Percentiles rank a stretch among this genome's conserved stretches.
These are phyloP conservation scores for Platanista minor DNA, from an alignment of 2,113 vertebrate species.

Conservation along the genomic window DNA sequence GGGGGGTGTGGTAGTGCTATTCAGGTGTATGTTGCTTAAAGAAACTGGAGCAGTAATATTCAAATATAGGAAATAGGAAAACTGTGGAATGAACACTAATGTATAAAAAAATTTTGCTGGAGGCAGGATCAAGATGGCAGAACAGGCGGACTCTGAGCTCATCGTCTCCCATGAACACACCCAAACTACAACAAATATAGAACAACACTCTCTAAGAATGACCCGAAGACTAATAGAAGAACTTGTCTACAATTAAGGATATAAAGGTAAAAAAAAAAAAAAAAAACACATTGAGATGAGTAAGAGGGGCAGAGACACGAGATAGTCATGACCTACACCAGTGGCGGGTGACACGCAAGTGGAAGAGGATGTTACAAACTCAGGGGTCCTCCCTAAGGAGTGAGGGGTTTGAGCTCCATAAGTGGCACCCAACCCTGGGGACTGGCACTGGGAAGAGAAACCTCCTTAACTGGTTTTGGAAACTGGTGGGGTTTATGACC, in stretches of 20 bases:
- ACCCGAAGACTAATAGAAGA: not conserved
- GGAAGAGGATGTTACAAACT: not conserved
- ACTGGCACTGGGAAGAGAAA: not conserved
- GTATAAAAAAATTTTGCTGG: not conserved
- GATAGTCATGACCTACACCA: not conserved
- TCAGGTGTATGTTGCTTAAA: not conserved
- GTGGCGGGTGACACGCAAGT: not conserved
- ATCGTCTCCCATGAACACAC: not conserved
- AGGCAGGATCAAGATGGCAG: not conserved
- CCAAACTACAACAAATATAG: not conserved
- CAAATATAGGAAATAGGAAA: not conserved
- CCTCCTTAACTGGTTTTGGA: not conserved
- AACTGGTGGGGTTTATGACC: not conserved
- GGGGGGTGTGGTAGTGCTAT: not conserved
- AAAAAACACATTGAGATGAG: too few relatives aligned
- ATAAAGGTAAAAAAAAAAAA: not conserved
- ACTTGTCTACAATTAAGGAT: not conserved
- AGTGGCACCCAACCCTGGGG: not conserved
- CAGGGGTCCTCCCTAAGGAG: not conserved
- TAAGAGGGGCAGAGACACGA: not conserved
- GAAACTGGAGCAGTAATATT: not conserved
- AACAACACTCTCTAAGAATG: not conserved
- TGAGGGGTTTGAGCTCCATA: not conserved
- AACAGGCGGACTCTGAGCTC: not conserved
- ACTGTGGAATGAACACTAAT: accelerated